These are phyloP conservation scores for Busseola fusca DNA, from an alignment of 2,888 invertebrate species.

Conservation along the genomic window DNA sequence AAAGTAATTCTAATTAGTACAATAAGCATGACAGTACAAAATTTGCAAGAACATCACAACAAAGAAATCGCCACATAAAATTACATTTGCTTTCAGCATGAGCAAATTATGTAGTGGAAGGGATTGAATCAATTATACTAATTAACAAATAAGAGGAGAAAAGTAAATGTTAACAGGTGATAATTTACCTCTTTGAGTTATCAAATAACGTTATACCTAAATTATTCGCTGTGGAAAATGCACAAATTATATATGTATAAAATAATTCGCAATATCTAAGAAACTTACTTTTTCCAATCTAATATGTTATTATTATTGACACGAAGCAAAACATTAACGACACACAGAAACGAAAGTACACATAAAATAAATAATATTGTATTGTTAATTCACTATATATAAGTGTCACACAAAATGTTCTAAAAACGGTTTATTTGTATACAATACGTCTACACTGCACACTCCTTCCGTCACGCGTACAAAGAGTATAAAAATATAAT, in stretches of 20 bases:
- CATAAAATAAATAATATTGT: neutral
- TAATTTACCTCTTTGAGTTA: neutral
- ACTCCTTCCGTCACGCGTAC: neutral
- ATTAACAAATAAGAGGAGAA: neutral
- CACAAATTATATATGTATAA: neutral
- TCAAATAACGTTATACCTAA: neutral
- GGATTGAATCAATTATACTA: neutral
- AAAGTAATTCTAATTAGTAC: too few relatives aligned
- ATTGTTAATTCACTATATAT: neutral
- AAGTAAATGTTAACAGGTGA: neutral
- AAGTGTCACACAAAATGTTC: neutral
- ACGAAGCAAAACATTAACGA: conserved; percentile 9
- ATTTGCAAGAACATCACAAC: neutral
- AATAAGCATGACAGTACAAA: neutral
- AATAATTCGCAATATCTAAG: neutral
- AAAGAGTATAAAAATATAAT: too few relatives aligned
- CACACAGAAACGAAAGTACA: conserved; percentile 8
- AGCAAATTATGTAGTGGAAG: neutral
- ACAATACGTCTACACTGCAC: neutral
- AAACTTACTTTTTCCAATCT: conserved; percentile 31
- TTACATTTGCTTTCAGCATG: neutral
- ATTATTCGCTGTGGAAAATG: neutral
- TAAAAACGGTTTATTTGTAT: conserved; percentile 15
- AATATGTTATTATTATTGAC: neutral
- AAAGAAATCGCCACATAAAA: neutral